phyloP scores from a whole-genome alignment of 2,888 invertebrate species.

The Napeogenes inachia region DNA sequence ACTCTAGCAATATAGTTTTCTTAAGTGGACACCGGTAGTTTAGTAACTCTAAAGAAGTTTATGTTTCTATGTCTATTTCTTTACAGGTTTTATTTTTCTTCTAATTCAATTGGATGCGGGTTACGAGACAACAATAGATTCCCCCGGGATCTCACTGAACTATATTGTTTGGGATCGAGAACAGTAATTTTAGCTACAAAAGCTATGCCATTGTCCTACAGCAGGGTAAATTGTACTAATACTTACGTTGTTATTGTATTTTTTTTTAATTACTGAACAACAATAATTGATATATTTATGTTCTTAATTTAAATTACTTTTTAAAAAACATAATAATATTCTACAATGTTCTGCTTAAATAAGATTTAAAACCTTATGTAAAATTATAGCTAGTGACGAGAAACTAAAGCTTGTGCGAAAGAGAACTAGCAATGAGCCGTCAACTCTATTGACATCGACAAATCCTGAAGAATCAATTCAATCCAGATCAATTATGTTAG shows the following conservation, averaged over 20 bases:
- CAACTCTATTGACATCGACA: no score
- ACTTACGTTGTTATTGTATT: constrained; percentile 4
- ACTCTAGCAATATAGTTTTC: not conserved
- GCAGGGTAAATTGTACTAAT: constrained; percentile 13
- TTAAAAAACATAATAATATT: no score
- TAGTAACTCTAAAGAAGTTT: constrained; percentile 9
- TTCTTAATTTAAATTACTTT: no score
- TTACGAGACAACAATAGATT: constrained; percentile 29
- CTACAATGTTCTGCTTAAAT: no score
- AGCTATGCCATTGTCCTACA: constrained; percentile 23
- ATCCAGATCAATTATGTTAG: no score
- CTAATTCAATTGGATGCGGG: constrained; percentile 32
- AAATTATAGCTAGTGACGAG: no score
- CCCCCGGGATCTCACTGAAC: constrained; percentile 24
- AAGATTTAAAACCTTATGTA: no score
- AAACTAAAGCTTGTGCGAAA: no score
- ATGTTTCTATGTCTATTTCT: constrained; percentile 19
- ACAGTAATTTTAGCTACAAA: constrained; percentile 28
- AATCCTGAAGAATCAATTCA: no score
- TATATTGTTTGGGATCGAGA: constrained; percentile 30
- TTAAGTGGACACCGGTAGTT: not conserved
- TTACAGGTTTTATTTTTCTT: constrained; percentile 30
- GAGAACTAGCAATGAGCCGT: no score
- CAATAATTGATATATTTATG: no score
- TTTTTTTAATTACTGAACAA: not conserved